These are phyloP conservation scores for Malurus elegans DNA, from an alignment of 2,113 vertebrate species.

Conservation along the genomic window DNA sequence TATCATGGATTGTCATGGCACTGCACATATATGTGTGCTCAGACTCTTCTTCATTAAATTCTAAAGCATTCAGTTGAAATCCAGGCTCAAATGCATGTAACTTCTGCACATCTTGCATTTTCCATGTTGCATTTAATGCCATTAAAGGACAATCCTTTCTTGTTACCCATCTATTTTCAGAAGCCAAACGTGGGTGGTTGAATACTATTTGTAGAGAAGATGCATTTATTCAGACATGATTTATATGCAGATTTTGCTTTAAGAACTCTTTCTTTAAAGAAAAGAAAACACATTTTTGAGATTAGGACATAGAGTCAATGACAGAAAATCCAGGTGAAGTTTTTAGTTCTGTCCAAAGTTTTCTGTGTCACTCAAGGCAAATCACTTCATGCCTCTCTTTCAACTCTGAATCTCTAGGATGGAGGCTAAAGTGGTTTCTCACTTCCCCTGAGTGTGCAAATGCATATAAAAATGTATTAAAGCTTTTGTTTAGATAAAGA, in stretches of 20 bases:
- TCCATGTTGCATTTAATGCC: background rate
- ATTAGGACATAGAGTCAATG: background rate
- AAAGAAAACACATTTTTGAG: background rate
- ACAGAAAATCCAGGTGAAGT: background rate
- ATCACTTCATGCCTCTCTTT: background rate
- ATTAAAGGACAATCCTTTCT: background rate
- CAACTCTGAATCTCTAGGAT: background rate
- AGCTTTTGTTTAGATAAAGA: background rate
- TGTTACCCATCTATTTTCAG: background rate
- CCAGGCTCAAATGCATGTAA: background rate
- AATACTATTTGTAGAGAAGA: background rate
- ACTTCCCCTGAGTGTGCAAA: background rate
- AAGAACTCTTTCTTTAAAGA: background rate
- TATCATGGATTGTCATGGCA: background rate
- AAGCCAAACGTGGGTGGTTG: background rate
- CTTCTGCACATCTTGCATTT: background rate
- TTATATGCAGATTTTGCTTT: background rate
- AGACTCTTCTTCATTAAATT: background rate
- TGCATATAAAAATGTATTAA: background rate
- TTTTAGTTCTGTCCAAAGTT: background rate
- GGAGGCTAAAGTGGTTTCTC: background rate
- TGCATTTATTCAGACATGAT: background rate
- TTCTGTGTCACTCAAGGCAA: background rate
- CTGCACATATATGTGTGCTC: background rate
- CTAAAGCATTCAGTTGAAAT: background rate